These are phyloP conservation scores for Eonycteris spelaea DNA, from an alignment of 2,113 vertebrate genomes.

Conservation along the genomic window DNA sequence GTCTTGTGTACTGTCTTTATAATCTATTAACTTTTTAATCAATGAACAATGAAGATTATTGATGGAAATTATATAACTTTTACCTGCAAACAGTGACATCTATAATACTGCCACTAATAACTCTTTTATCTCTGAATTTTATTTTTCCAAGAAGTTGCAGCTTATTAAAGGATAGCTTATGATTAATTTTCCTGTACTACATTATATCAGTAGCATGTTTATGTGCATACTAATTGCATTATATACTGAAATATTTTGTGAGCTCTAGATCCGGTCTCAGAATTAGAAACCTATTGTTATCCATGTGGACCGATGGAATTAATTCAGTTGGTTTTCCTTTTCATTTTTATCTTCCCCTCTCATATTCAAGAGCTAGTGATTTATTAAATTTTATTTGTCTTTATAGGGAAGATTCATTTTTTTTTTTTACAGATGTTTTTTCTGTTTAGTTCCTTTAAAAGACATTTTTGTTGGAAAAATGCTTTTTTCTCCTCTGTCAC, in stretches of 20 bases:
- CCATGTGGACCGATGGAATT: not conserved
- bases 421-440: not conserved
- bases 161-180: not conserved
- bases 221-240: not conserved
- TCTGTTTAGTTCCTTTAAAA: not conserved
- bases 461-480: not conserved
- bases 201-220: not conserved
- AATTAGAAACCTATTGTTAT: not conserved
- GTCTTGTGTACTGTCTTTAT: not conserved
- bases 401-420: not conserved
- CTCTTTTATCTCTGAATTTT: not conserved
- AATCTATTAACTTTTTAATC: not conserved
- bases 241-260: not conserved
- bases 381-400: not conserved
- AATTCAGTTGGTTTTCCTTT: not conserved
- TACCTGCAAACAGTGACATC: not conserved
- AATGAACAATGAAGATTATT: not conserved
- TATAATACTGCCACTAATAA: not conserved
- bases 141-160: not conserved
- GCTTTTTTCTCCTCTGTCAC: not conserved
- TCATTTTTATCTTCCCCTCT: not conserved
- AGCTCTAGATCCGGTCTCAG: not conserved
- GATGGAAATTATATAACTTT: not conserved
- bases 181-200: not conserved
- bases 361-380: not conserved